Percentiles rank a stretch among this genome's conserved stretches.
These are phyloP conservation scores for Trachelus stipa DNA, from an alignment of 2,888 invertebrate species.

Conservation along the genomic window DNA sequence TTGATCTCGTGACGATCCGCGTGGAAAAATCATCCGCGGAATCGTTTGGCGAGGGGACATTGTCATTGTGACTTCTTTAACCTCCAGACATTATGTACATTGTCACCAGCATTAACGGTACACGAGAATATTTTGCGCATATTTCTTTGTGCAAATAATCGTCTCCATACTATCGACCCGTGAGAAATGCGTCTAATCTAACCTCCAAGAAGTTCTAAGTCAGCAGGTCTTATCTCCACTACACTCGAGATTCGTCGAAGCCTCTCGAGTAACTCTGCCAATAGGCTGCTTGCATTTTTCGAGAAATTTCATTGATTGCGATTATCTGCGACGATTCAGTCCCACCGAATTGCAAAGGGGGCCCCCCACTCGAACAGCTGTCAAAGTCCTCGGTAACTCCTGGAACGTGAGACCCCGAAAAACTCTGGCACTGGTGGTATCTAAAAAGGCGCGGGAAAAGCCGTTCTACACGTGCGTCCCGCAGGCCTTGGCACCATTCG, in stretches of 20 bases:
- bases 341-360: not conserved
- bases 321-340: not conserved
- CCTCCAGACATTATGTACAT: not conserved
- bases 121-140: not conserved
- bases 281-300: not conserved
- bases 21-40: not conserved
- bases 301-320: not conserved
- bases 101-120: not conserved
- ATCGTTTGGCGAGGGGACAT: not conserved
- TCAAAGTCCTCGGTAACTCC: not conserved
- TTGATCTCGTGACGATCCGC: not conserved
- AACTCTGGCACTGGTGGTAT: not conserved
- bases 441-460: not conserved
- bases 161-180: not conserved
- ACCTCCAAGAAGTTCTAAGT: not conserved
- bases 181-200: not conserved
- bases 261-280: not conserved
- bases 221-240: not conserved
- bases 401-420: not conserved
- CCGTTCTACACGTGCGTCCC: not conserved
- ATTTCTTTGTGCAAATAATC: not conserved
- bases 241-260: not conserved
- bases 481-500: constrained; percentile 1
- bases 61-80: not conserved
- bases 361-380: too few species aligned